Evolutionary conservation across 2,797 vertebrate species (phyloP), one percentile per base, ranked within the genome.

Genomic region (Steatocranus sp.): DNA sequence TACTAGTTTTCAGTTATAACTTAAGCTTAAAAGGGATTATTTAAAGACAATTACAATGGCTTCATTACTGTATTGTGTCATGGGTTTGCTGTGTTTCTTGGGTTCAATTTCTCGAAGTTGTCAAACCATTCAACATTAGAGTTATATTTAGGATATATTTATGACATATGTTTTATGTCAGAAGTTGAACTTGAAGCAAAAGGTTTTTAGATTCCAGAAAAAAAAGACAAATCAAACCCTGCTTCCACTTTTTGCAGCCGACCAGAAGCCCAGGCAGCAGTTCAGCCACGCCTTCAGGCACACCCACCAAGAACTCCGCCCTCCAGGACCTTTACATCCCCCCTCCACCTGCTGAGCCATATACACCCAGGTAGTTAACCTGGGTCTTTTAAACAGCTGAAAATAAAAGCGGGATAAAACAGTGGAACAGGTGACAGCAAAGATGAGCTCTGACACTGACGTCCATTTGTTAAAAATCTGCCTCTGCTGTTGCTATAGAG

Each of bases 241-340:
- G 2, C 27, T 6, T 70, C 27, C 15, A 20, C 23, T 34, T 81
- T 70, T 48, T 81, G 53, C 91, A 99, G 98, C 98, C 98, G 82
- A 97, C 98, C 94, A 97, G 97, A 95, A 99, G 98, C 90, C 97
- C 98, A 80, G 97, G 98, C 90, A 99, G 98, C 94, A 97, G 97
- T 73, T 97, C 98, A 36, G 98, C 97, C 85, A 99, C 98, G 0
- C 98, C 98, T 84, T 97, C 98, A 75, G 97, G 97, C 87, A 99
- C 98, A 0, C 98, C 98, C 89, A 98, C 98, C 86, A 99, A 99
- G 87, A 99, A 96, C 93, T 98, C 98, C 32, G 98, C 98, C 53
- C 98, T 99, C 34, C 98, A 98, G 88, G 98, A 99, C 82, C 98
- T 99, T 38, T 99, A 97, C 94, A 99, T 99, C 85, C 98, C 98